These are phyloP conservation scores for Melanophora roralis DNA, from an alignment of 2,888 invertebrate species.

Conservation along the genomic window DNA sequence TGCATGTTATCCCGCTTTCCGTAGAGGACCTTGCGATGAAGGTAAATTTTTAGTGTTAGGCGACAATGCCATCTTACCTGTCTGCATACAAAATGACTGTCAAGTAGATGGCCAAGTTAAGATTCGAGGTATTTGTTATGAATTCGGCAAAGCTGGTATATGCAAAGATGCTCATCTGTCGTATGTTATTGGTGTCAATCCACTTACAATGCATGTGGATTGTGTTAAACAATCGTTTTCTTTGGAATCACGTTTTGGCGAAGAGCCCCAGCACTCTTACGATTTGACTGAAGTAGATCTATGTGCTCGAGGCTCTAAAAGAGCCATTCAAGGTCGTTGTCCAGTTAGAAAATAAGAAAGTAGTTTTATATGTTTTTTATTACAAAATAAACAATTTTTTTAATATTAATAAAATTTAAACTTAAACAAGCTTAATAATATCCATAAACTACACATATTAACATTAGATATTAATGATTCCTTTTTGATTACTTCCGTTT, in stretches of 20 bases:
- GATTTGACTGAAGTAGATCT: conserved; percentile 66
- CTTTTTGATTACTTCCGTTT: conserved; percentile 8
- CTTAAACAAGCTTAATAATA: conserved; percentile 6
- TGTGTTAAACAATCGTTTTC: conserved; percentile 78
- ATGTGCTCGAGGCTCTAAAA: conserved; percentile 70
- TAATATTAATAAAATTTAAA: conserved; percentile 30
- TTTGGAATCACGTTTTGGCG: conserved; percentile 72
- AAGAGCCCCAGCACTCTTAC: conserved; percentile 61
- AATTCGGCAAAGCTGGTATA: conserved; percentile 69
- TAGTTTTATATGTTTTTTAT: not conserved
- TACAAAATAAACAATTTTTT: conserved; percentile 20
- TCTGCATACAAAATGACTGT: conserved; percentile 82
- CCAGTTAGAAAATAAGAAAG: conserved; percentile 34
- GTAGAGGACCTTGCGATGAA: conserved; percentile 81
- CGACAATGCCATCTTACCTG: conserved; percentile 78
- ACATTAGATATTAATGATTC: not conserved
- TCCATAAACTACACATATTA: not conserved
- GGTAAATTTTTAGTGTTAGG: conserved; percentile 80
- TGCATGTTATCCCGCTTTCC: conserved; percentile 81
- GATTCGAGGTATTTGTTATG: conserved; percentile 71
- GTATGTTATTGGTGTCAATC: conserved; percentile 80
- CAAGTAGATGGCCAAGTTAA: conserved; percentile 78
- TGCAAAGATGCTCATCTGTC: conserved; percentile 74
- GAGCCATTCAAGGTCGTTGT: conserved; percentile 69
- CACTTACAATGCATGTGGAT: conserved; percentile 79